Percentiles rank a stretch among this genome's conserved stretches.
phyloP scores from a whole-genome alignment of 2,888 invertebrate genomes.

The Xanthorhoe spadicearia region DNA sequence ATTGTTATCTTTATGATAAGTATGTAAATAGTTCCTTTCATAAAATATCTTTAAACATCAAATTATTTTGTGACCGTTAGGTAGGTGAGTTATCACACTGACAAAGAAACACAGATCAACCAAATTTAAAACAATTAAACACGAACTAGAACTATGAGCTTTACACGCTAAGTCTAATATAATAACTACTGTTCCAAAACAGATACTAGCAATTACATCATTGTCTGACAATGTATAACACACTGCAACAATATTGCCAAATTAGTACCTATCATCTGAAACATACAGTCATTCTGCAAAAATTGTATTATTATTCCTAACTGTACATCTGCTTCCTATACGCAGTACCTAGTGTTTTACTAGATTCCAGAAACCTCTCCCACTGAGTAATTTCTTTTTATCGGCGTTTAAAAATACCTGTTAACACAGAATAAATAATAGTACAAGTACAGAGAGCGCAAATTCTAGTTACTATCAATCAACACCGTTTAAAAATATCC shows the following conservation, averaged over 20 bases:
- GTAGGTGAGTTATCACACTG: too few species aligned
- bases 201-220: background rate
- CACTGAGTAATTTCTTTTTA: constrained; percentile 21
- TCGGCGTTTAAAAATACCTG: constrained; percentile 25
- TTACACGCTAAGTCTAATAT: too few species aligned
- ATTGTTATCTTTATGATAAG: too few species aligned
- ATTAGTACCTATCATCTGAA: background rate
- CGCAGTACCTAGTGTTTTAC: constrained; percentile 13
- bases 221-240: constrained; percentile 1
- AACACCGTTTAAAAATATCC: constrained; percentile 8
- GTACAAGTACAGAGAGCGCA: background rate
- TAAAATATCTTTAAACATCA: too few species aligned
- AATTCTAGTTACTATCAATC: constrained; percentile 3
- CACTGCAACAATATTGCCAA: background rate
- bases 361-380: constrained; percentile 24
- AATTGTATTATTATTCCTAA: constrained; percentile 5
- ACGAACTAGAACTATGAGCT: too few species aligned
- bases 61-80: too few species aligned
- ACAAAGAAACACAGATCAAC: too few species aligned
- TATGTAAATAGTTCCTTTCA: too few species aligned
- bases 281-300: background rate
- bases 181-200: background rate
- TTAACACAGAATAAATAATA: background rate
- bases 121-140: too few species aligned
- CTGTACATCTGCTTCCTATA: constrained; percentile 13